Conservation (phyloP, 1,140 invertebrate species). For the Trachelipus rathkii region DNA sequence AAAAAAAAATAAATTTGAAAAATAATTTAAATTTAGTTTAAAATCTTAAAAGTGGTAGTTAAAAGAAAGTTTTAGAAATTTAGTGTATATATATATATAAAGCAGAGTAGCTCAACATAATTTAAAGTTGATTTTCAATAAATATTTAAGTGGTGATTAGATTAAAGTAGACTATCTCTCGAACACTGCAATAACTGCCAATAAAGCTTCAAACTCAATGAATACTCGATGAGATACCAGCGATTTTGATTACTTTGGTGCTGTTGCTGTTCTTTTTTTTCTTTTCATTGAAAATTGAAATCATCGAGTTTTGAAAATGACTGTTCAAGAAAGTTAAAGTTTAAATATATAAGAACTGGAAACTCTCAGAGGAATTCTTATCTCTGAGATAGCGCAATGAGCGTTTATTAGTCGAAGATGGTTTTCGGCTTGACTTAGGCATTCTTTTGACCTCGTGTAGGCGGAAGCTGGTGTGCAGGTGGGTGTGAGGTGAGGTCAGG, state of each 20-base stretch:
- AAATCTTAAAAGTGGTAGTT: too few species aligned
- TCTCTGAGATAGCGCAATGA: background rate
- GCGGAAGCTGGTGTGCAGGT: conserved; percentile 32
- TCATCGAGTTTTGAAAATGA: background rate
- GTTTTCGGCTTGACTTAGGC: conserved; percentile 13
- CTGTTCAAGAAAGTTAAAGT: too few species aligned
- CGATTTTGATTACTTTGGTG: background rate
- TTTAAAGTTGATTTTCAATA: background rate
- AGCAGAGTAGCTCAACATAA: background rate
- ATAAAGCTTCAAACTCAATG: conserved; percentile 29
- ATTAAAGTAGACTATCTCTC: conserved; percentile 10
- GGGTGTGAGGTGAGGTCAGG: conserved; percentile 41
- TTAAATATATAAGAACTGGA: too few species aligned
- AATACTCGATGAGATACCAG: conserved; percentile 24
- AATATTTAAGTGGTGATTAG: conserved; percentile 30
- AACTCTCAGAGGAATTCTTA: background rate
- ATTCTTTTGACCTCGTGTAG: conserved; percentile 25
- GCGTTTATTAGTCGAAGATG: background rate
- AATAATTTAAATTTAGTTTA: too few species aligned
- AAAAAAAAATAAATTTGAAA: too few species aligned
- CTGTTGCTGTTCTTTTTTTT: background rate
- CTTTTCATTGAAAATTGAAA: background rate
- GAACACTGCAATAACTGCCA: conserved; percentile 16
- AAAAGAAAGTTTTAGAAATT: background rate
- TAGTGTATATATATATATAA: background rate